Evolutionary conservation across 2,888 invertebrate species (phyloP).

Genomic region (Napeogenes inachia): DNA sequence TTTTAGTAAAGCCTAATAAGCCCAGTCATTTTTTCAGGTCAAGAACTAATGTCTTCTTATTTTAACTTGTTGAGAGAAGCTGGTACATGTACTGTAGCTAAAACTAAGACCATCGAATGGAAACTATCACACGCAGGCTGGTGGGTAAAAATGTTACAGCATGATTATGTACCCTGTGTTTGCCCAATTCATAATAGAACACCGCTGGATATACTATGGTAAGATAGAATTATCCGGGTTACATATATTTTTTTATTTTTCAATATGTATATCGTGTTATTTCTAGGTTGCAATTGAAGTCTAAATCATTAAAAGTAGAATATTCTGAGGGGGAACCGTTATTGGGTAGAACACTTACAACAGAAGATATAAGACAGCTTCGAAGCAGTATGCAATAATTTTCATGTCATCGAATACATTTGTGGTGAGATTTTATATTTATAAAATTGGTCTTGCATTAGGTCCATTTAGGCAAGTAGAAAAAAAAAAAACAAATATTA

Average conservation of each 20-base stretch:
- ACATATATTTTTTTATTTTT: constrained; percentile 9
- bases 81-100: constrained; percentile 49
- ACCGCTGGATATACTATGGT: constrained; percentile 61
- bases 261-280: constrained; percentile 14
- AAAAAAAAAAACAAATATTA: constrained; percentile 15
- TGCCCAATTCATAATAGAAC: constrained; percentile 58
- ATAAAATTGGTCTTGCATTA: not conserved
- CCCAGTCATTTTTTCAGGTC: constrained; percentile 49
- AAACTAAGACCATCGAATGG: constrained; percentile 68
- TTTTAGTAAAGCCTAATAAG: constrained; percentile 1
- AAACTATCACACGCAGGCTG: constrained; percentile 62
- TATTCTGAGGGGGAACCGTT: constrained; percentile 29
- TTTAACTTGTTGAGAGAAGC: constrained; percentile 58
- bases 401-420: not conserved
- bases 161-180: constrained; percentile 53
- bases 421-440: not conserved
- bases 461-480: constrained; percentile 2
- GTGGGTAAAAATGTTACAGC: constrained; percentile 55
- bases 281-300: constrained; percentile 39
- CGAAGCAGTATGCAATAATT: constrained; percentile 38
- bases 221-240: constrained; percentile 14
- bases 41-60: constrained; percentile 69
- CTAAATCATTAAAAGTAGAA: constrained; percentile 24
- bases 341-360: constrained; percentile 37
- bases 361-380: constrained; percentile 45